phyloP scores from a whole-genome alignment of 2,113 vertebrate genomes.

The Albula glossodonta region DNA sequence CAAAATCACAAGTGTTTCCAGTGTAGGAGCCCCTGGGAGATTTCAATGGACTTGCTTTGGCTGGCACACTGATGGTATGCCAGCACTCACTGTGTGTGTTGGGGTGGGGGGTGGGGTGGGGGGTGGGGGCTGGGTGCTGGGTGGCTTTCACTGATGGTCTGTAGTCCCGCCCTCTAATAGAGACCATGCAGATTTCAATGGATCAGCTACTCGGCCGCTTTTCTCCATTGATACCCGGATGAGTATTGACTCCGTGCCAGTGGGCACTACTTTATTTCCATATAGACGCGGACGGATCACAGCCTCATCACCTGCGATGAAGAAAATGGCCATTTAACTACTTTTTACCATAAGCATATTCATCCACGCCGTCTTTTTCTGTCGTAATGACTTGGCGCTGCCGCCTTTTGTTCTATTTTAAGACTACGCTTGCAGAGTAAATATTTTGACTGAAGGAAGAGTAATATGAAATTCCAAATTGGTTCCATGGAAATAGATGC shows the following conservation, averaged over 20 bases:
- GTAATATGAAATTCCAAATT: neutral
- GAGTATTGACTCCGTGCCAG: constrained; percentile 24
- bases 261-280: constrained; percentile 26
- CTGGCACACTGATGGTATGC: neutral
- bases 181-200: constrained; percentile 28
- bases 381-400: neutral
- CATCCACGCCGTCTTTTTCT: neutral
- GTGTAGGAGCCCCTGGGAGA: neutral
- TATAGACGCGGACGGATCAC: constrained; percentile 24
- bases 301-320: constrained; percentile 18
- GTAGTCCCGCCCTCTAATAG: constrained; percentile 24
- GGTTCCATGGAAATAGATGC: neutral
- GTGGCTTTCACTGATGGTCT: constrained; percentile 14
- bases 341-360: constrained; percentile 18
- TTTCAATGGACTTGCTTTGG: neutral
- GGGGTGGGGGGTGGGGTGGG: constrained; percentile 19
- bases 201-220: constrained; percentile 16
- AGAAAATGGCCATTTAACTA: constrained; percentile 21
- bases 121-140: neutral
- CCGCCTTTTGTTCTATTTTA: constrained; percentile 18
- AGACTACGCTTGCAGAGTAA: neutral
- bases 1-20: neutral
- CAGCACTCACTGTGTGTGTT: constrained; percentile 24
- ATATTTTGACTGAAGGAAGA: neutral
- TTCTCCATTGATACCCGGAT: constrained; percentile 24